Evolutionary conservation across 2,888 invertebrate species (phyloP).

Genomic region (Rotaria socialis): DNA sequence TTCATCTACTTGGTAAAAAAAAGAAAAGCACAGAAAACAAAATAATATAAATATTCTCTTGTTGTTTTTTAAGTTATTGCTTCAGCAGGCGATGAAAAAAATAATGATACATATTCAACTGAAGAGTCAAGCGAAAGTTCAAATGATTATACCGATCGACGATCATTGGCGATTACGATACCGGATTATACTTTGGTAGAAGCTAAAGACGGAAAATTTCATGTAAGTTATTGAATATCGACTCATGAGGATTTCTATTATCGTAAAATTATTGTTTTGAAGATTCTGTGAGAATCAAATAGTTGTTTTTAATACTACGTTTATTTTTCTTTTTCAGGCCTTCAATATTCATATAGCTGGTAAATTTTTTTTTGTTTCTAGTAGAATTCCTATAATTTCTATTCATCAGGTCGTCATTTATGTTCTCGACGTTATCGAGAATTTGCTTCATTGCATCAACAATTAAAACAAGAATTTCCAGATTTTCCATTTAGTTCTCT

Average conservation of each 20-base stretch:
- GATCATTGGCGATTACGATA: slow-evolving; percentile 71
- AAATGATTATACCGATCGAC: slow-evolving; percentile 74
- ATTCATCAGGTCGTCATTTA: slow-evolving; percentile 58
- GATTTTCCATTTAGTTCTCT: slow-evolving; percentile 93
- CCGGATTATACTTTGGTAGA: slow-evolving; percentile 80
- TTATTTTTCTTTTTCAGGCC: slow-evolving; percentile 54
- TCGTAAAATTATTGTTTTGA: neutral
- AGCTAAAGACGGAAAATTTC: slow-evolving; percentile 67
- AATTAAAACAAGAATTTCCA: slow-evolving; percentile 84
- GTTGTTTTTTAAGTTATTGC: neutral
- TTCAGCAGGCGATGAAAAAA: neutral
- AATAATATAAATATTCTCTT: neutral
- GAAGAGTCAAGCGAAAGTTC: slow-evolving; percentile 76
- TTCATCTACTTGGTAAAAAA: slow-evolving; percentile 65
- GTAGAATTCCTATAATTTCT: neutral
- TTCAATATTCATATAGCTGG: slow-evolving; percentile 99
- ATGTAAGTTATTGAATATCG: neutral
- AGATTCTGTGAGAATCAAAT: no score
- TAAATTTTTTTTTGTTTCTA: slow-evolving; percentile 67
- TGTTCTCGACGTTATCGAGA: slow-evolving; percentile 93
- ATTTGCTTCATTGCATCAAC: slow-evolving; percentile 80
- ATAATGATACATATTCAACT: slow-evolving; percentile 47
- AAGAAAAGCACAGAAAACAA: neutral
- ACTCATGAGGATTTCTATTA: no score
- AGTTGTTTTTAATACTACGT: no score